Conservation (phyloP, 92 coral and sea anemone species). For the Zoanthus solanderi region DNA sequence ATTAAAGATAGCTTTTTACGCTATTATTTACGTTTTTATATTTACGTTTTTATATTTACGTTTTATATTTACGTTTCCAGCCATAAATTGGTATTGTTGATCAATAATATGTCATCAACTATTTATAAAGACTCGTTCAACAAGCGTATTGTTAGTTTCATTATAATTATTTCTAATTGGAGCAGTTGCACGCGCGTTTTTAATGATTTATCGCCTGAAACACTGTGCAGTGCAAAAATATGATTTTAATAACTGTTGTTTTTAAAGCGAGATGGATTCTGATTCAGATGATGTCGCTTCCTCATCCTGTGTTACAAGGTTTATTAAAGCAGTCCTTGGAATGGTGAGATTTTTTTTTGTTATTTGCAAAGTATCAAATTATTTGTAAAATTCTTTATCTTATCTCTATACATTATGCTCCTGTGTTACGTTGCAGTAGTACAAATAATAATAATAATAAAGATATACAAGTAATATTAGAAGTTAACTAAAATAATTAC, state of each 20-base stretch:
- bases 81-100: no score
- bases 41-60: no score
- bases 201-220: no score
- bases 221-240: not conserved
- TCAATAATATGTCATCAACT: no score
- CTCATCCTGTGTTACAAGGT: conserved; percentile 78
- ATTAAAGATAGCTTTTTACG: not conserved
- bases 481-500: not conserved
- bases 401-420: not conserved
- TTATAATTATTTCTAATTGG: no score
- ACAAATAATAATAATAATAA: no score
- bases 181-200: no score
- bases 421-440: no score
- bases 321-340: conserved; percentile 86
- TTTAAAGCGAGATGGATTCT: conserved; percentile 67
- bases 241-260: not conserved
- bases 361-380: not conserved
- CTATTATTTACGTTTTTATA: not conserved
- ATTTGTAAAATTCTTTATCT: not conserved
- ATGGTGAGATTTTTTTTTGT: conserved; percentile 66
- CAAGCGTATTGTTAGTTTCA: no score
- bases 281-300: conserved; percentile 65
- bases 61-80: no score
- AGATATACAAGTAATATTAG: not conserved
- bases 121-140: no score